Base-by-base conservation (phyloP, 64 coral and sea anemone genomes). In the Platygyra sinensis region DNA sequence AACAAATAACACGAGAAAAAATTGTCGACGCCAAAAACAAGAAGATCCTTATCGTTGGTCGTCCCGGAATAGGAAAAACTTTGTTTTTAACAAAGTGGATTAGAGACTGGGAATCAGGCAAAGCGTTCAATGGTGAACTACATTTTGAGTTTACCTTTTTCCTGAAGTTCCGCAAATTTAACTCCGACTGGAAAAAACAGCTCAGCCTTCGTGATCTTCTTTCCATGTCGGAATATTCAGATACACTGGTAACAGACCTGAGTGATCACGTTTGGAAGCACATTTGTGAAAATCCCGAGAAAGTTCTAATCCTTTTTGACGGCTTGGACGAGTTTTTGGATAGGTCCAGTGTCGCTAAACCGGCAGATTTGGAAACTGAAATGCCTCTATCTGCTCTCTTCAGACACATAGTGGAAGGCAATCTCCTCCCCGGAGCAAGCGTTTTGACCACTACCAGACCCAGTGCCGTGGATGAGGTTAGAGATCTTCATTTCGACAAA, bases 401-500 rank as follows among this genome's bases (percentile, higher is more conserved):
- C n/a, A n/a, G n/a, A 27, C 28, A 24, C 0, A 30, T 94, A 20
- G 27, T 74, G 8, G 14, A 69, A 13, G 80, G 87, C 22, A 72
- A 94, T 86, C 38, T 80, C 6, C 78, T 93, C 29, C 14, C 7
- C 39, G 76, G 59, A 72, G 86, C 86, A 6, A 74, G 64, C 4
- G 42, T 93, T 74, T 8, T 94, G 8, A 32, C 77, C 18, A 85
- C 88, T 86, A 77, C 93, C n/a, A 75, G 93, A 76, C 93, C 93
- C 17, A 87, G 46, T 33, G 83, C 93, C 38, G 62, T 80, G 49
- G 20, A 65, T 30, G 31, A 61, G 46, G 31, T 87, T 1, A 14
- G 18, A 78, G 2, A 86, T n/a, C 13, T 90, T 19, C 20, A 20
- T 13, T 86, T 95, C 64, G 14, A 84, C 16, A 88, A 72, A 82